Percentiles rank a stretch among this genome's conserved stretches.
These are phyloP conservation scores for Engystomops pustulosus DNA, from an alignment of 2,113 vertebrate species.

Conservation along the genomic window DNA sequence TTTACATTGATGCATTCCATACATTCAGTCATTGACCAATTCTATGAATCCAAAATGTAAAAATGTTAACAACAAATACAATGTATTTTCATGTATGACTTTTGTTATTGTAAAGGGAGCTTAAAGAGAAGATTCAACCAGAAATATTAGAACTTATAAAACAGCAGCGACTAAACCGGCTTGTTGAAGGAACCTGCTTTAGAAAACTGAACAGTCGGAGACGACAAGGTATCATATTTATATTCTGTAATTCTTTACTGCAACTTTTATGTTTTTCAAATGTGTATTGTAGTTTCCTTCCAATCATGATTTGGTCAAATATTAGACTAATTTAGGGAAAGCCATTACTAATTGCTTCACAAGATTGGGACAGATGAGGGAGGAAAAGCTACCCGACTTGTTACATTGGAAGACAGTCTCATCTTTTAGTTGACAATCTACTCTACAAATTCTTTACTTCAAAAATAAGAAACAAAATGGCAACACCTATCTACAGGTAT, in stretches of 20 bases:
- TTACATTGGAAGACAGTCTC: too few relatives aligned
- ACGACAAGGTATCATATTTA: constrained; percentile 98
- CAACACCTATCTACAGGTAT: too few relatives aligned
- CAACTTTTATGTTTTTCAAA: neutral
- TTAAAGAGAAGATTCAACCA: constrained; percentile 98
- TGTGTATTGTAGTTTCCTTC: neutral
- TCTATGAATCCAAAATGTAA: too few relatives aligned
- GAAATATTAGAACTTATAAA: constrained; percentile 99
- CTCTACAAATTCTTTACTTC: too few relatives aligned
- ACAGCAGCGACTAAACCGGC: constrained; percentile 95
- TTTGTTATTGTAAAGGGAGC: constrained; percentile 79
- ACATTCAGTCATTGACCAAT: too few relatives aligned
- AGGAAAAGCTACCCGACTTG: too few relatives aligned
- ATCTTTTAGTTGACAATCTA: too few relatives aligned
- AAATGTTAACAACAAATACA: neutral
- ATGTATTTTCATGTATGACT: neutral
- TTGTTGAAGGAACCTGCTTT: constrained; percentile 98
- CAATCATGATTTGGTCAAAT: neutral
- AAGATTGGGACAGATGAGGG: too few relatives aligned
- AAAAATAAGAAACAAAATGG: too few relatives aligned
- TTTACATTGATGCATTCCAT: too few relatives aligned
- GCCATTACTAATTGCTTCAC: too few relatives aligned
- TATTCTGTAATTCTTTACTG: neutral
- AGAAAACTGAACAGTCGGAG: constrained; percentile 96
- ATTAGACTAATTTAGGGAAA: neutral